These are phyloP conservation scores for Anableps anableps DNA, from an alignment of 2,797 vertebrate genomes.

Conservation along the genomic window DNA sequence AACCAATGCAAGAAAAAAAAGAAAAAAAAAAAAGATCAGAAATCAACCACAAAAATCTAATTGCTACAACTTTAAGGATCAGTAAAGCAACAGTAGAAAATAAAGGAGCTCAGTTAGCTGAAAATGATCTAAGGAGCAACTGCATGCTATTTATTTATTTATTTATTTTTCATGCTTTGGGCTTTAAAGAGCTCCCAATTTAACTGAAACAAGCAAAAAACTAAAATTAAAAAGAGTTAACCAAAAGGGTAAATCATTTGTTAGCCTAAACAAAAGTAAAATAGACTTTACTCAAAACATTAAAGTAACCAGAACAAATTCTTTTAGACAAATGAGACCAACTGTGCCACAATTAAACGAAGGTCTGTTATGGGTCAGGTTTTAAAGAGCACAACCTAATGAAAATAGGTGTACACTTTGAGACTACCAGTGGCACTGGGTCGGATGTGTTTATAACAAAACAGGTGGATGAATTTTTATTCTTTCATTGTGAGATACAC, in stretches of 20 bases:
- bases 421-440: neutral
- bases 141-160: neutral
- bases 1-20: neutral
- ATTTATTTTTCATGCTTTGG: neutral
- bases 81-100: neutral
- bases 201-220: neutral
- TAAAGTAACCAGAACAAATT: neutral
- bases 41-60: neutral
- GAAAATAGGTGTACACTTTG: neutral
- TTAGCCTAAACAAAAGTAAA: neutral
- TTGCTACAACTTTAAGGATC: neutral
- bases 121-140: neutral
- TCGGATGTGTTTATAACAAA: neutral
- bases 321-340: neutral
- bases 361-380: neutral
- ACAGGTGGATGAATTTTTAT: neutral
- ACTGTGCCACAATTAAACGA: neutral
- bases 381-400: neutral
- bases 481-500: neutral
- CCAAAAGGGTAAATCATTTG: neutral
- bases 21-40: neutral
- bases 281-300: neutral
- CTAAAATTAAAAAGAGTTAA: neutral
- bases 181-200: neutral
- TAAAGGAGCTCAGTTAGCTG: neutral